Evolutionary conservation across 2,888 invertebrate species (phyloP).

Genomic region (Cheilosia scutellata): DNA sequence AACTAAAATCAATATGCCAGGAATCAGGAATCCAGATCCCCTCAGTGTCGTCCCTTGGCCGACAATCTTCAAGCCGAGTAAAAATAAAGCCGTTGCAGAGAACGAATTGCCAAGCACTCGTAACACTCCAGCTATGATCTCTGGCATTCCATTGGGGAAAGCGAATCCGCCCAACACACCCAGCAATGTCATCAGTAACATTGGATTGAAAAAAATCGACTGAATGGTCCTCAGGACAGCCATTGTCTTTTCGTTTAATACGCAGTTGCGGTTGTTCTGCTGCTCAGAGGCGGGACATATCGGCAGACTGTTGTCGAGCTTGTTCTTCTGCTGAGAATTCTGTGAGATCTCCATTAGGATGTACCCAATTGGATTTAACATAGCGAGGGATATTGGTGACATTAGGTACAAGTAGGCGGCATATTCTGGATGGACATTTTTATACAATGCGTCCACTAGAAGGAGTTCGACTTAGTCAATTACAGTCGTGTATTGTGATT

Average conservation of each 20-base stretch:
- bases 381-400: constrained; percentile 96
- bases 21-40: constrained; percentile 92
- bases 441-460: constrained; percentile 93
- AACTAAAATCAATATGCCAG: constrained; percentile 93
- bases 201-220: constrained; percentile 93
- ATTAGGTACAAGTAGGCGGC: constrained; percentile 95
- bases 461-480: neutral
- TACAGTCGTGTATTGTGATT: neutral
- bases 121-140: constrained; percentile 90
- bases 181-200: constrained; percentile 96
- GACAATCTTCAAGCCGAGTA: constrained; percentile 96
- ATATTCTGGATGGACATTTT: constrained; percentile 94
- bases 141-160: constrained; percentile 91
- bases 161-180: constrained; percentile 94
- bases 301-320: constrained; percentile 79
- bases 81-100: constrained; percentile 95
- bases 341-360: constrained; percentile 92
- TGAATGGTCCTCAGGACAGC: constrained; percentile 85
- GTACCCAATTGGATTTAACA: constrained; percentile 96
- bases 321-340: constrained; percentile 82
- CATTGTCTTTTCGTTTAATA: constrained; percentile 80
- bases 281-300: constrained; percentile 81
- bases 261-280: constrained; percentile 78
- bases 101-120: constrained; percentile 94
- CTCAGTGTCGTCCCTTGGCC: constrained; percentile 92